Evolutionary conservation across 2,888 invertebrate species (phyloP).

Genomic region (Boloria euphrosyne): DNA sequence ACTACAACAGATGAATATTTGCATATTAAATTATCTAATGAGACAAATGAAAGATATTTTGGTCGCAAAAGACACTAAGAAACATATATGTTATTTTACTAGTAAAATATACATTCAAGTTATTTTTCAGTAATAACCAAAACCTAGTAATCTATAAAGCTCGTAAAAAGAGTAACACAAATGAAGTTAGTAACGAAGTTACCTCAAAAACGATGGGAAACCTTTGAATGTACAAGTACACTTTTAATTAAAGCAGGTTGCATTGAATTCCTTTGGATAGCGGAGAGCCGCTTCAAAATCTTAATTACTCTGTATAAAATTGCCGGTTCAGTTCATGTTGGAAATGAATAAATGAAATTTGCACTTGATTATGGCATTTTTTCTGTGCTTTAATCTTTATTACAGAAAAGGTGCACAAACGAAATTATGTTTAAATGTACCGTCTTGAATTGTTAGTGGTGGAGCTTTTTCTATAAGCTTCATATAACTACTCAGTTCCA

Average conservation of each 20-base stretch:
- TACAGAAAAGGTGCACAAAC: too few relatives aligned
- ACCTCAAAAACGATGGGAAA: slow-evolving; percentile 30
- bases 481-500: too few relatives aligned
- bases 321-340: slow-evolving; percentile 21
- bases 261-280: slow-evolving; percentile 26
- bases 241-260: slow-evolving; percentile 36
- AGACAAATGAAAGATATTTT: too few relatives aligned
- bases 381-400: too few relatives aligned
- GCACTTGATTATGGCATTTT: slow-evolving; percentile 1
- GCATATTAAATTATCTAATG: too few relatives aligned
- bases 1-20: too few relatives aligned
- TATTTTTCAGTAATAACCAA: background rate
- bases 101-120: background rate
- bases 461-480: too few relatives aligned
- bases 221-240: slow-evolving; percentile 32
- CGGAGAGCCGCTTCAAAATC: slow-evolving; percentile 26
- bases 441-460: too few relatives aligned
- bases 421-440: too few relatives aligned
- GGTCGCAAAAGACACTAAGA: too few relatives aligned
- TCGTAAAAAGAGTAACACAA: slow-evolving; percentile 23
- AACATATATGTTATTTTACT: too few relatives aligned
- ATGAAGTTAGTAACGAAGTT: slow-evolving; percentile 28
- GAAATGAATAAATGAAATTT: slow-evolving; percentile 10
- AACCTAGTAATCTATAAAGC: slow-evolving; percentile 7
- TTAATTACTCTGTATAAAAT: slow-evolving; percentile 36